Evolutionary conservation across 2,888 invertebrate species (phyloP).

Genomic region (Mylabris sibirica): DNA sequence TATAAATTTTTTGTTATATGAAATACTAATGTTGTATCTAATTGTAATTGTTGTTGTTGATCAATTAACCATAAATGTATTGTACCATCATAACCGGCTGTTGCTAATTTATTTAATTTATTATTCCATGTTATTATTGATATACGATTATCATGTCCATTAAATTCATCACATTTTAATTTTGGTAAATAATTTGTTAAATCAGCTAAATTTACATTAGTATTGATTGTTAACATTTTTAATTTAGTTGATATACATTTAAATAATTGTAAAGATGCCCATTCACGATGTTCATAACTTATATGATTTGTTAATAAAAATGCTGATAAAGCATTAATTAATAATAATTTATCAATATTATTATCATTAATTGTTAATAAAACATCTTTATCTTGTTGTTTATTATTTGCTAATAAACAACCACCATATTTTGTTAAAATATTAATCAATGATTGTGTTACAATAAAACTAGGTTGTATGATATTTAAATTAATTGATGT

Average conservation of each 20-base stretch:
- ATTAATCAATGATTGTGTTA: slow-evolving; percentile 68
- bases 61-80: slow-evolving; percentile 66
- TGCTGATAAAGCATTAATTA: slow-evolving; percentile 69
- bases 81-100: slow-evolving; percentile 70
- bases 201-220: slow-evolving; percentile 63
- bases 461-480: slow-evolving; percentile 61
- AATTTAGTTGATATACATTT: slow-evolving; percentile 60
- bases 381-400: slow-evolving; percentile 34
- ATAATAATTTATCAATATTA: slow-evolving; percentile 60
- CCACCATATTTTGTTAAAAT: slow-evolving; percentile 64
- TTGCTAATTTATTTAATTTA: slow-evolving; percentile 62
- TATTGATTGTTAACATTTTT: slow-evolving; percentile 51
- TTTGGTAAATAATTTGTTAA: slow-evolving; percentile 61
- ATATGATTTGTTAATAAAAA: slow-evolving; percentile 67
- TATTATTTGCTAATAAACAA: slow-evolving; percentile 54
- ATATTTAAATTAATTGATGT: slow-evolving; percentile 57
- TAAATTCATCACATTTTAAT: slow-evolving; percentile 55
- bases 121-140: slow-evolving; percentile 60
- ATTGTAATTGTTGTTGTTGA: slow-evolving; percentile 50
- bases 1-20: slow-evolving; percentile 62
- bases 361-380: no score
- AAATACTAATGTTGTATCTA: slow-evolving; percentile 67
- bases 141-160: slow-evolving; percentile 65
- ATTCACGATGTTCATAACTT: slow-evolving; percentile 64
- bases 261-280: slow-evolving; percentile 70